Base-by-base conservation (phyloP, 1,140 invertebrate genomes). In the Halyomorpha halys region DNA sequence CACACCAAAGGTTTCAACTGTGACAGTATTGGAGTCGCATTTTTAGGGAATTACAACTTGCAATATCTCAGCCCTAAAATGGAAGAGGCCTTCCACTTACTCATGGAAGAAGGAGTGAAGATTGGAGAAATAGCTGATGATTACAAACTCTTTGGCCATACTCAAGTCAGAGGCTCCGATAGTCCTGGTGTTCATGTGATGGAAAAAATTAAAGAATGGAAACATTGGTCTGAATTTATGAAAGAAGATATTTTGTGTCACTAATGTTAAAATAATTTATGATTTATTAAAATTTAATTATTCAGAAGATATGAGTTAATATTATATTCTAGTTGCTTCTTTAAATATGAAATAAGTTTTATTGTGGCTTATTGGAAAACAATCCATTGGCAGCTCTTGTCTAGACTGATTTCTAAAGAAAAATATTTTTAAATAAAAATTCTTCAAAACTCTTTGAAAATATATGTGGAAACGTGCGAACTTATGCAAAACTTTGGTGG, bases 1-100 rank as follows among this genome's bases (percentile, higher is more conserved):
- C 87, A 89, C 69, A 78, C 85, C 3, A 72, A 77, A 13, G 78
- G 76, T 49, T 87, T 83, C 72, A 90, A 90, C 71, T 70, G 69
- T 25, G 78, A 82, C 59, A 82, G 82, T 63, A 78, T 88, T 27
- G 84, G 83, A 19, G 16, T 53, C 16, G 34, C 34, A 39, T 49
- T 21, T 49, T 49, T 21, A 11, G 47, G 47, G 6, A 49, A 49
- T 21, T 49, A 19, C 14, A 21, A 49, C n/a, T 5, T 19, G 5
- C n/a, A 49, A 5, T 18, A n/a, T 13, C 21, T 49, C 5, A 13
- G 3, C 11, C 47, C 47, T 8, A 21, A 19, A 21, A 49, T 49
- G 47, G 21, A 18, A 49, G 47, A 49, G 1, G 47, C 47, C 21
- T 49, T 49, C 21, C n/a, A 49, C n/a, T 11, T 21, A 16, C 11